phyloP scores from a whole-genome alignment of 2,888 invertebrate genomes.

The Coremacera marginata region DNA sequence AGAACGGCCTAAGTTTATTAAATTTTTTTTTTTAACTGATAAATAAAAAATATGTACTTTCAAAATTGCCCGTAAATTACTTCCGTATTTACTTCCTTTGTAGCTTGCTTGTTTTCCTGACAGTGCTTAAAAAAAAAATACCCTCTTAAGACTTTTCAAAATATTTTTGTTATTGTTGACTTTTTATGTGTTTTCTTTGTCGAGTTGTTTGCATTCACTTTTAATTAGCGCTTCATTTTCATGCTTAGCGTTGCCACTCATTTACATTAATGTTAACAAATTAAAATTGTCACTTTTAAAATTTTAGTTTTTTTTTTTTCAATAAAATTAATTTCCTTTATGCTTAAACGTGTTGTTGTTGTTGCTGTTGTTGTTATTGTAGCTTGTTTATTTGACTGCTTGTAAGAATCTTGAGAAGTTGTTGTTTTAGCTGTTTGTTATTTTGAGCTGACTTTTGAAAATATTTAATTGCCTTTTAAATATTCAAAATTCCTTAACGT shows the following conservation, averaged over 20 bases:
- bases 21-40: not conserved
- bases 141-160: not conserved
- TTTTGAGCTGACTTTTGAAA: too few species aligned
- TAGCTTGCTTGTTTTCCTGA: not conserved
- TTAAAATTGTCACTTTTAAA: slow-evolving; percentile 43
- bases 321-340: not conserved
- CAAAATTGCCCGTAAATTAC: not conserved
- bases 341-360: too few species aligned
- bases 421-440: too few species aligned
- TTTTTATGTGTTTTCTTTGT: not conserved
- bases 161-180: not conserved
- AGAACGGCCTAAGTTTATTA: not conserved
- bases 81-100: not conserved
- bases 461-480: too few species aligned
- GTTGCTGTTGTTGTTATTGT: too few species aligned
- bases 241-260: slow-evolving; percentile 25
- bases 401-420: too few species aligned
- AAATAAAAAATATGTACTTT: not conserved
- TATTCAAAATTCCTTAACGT: too few species aligned
- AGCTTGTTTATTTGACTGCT: too few species aligned
- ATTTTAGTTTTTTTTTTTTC: not conserved
- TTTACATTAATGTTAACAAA: slow-evolving; percentile 61
- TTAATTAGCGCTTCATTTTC: slow-evolving; percentile 60
- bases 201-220: not conserved
- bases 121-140: not conserved